Conservation (phyloP, 2,888 invertebrate species). For the Acronicta aceris region DNA sequence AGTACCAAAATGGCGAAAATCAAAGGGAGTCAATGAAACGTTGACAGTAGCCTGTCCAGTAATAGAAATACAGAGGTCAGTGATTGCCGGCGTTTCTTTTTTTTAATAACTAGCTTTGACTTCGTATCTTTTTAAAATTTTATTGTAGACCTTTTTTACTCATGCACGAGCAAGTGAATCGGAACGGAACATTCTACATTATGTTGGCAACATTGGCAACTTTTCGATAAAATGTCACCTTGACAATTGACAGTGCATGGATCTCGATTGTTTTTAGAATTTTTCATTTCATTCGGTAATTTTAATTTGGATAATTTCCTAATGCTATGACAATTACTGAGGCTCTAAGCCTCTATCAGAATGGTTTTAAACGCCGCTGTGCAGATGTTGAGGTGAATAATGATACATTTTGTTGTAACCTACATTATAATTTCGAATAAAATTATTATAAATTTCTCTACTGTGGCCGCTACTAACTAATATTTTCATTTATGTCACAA, state of each 20-base stretch:
- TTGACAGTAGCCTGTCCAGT: no score
- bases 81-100: no score
- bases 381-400: conserved; percentile 92
- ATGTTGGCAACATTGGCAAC: conserved; percentile 30
- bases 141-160: no score
- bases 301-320: conserved; percentile 74
- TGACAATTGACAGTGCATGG: conserved; percentile 69
- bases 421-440: conserved; percentile 39
- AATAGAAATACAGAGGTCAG: no score
- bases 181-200: not conserved
- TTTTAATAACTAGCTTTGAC: no score
- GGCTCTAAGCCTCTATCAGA: conserved; percentile 87
- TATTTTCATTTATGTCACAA: conserved; percentile 6
- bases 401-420: conserved; percentile 43
- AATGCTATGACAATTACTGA: conserved; percentile 86
- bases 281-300: conserved; percentile 72
- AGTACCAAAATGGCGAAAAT: no score
- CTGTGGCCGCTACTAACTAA: conserved; percentile 18
- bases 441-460: conserved; percentile 29
- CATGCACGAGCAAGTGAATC: no score
- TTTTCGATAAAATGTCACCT: conserved; percentile 39
- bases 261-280: conserved; percentile 83
- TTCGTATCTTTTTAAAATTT: no score
- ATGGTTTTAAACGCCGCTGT: conserved; percentile 94
- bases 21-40: no score